Evolutionary conservation across 2,113 vertebrate genomes (phyloP), one percentile per base, ranked within the genome.

Genomic region (Trichomycterus rosablanca): DNA sequence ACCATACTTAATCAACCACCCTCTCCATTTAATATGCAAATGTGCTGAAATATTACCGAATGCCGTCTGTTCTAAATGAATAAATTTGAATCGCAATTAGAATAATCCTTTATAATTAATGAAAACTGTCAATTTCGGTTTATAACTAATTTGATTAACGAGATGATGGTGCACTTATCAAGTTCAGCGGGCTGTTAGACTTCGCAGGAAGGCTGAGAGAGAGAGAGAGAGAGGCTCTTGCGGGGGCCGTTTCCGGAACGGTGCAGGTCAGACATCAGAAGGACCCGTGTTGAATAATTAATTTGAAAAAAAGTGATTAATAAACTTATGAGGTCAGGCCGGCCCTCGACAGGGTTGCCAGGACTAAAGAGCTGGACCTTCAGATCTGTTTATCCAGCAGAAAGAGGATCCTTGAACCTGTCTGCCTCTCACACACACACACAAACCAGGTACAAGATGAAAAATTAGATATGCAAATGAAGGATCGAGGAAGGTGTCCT

Each of bases 61-160:
- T 90, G 89, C 94, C 94, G 91, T 95, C 94, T 98, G 94, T 95
- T 97, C 92, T 93, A 94, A 95, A 96, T 95, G 95, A 97, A 98
- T 97, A 98, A 97, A 98, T 97, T 97, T 98, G 95, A 98, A 97
- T 98, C 88, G 92, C 94, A 98, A 98, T 98, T 97, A 97, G 93
- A 97, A 97, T 97, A 98, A 98, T 98, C 92, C 57, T 97, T 71
- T 97, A 95, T 98, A 97, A 98, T 98, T 98, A 97, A 98, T 97
- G 95, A 98, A 98, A 98, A 97, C 95, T 98, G 95, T 98, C 95
- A 98, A 98, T 97, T 98, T 98, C 91, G 90, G 92, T 98, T 98
- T 94, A 95, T 93, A 95, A 96, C 93, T 98, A 98, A 98, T 98
- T 97, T 97, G 94, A 97, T 98, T 98, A 97, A 97, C 91, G 91